Evolutionary conservation across 1,140 invertebrate species (phyloP).

Genomic region (Patella vulgata): DNA sequence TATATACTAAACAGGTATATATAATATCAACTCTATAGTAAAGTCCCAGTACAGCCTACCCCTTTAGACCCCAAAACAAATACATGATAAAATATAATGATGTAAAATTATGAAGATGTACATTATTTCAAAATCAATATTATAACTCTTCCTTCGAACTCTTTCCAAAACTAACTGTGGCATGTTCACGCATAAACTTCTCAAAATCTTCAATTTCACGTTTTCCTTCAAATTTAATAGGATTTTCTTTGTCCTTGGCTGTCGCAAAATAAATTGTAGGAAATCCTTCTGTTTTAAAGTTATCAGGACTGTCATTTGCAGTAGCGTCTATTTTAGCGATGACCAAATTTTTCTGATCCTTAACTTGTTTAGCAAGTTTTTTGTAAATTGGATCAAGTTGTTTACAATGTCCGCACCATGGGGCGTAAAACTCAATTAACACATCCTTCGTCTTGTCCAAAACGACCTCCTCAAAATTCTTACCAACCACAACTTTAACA

Average conservation of each 20-base stretch:
- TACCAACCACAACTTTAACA: constrained; percentile 91
- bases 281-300: constrained; percentile 91
- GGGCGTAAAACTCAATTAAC: constrained; percentile 96
- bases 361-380: constrained; percentile 89
- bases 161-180: constrained; percentile 72
- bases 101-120: too few species aligned
- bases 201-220: constrained; percentile 93
- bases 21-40: too few species aligned
- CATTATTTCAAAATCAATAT: too few species aligned
- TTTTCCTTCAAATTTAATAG: constrained; percentile 89
- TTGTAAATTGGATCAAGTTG: constrained; percentile 95
- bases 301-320: constrained; percentile 92
- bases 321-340: constrained; percentile 99
- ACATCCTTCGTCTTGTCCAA: constrained; percentile 91
- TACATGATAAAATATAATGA: too few species aligned
- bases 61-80: too few species aligned
- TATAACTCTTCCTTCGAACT: constrained; percentile 60
- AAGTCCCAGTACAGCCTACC: too few species aligned
- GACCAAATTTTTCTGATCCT: constrained; percentile 82
- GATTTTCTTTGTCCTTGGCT: constrained; percentile 82
- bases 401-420: constrained; percentile 98
- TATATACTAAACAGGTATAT: too few species aligned
- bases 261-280: constrained; percentile 97
- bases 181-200: constrained; percentile 93
- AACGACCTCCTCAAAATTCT: constrained; percentile 96